phyloP scores from a whole-genome alignment of 2,797 vertebrate genomes.

The Danio aesculapii region DNA sequence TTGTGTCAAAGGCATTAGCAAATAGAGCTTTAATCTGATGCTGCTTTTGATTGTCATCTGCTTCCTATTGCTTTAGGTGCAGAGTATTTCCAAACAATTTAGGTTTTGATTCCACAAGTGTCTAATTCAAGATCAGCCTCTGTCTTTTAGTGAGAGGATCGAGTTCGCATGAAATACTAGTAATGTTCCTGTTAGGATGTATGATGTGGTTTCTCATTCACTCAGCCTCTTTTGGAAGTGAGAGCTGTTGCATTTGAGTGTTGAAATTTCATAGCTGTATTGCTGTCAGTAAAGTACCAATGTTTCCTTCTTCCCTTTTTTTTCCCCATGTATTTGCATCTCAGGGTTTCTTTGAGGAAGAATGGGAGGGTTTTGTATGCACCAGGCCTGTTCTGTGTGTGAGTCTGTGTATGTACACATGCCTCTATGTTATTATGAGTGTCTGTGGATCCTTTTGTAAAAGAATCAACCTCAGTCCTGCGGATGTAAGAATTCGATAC shows the following conservation, averaged over 20 bases:
- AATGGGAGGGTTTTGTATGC: neutral
- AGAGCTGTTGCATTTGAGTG: constrained; percentile 13
- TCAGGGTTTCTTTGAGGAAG: neutral
- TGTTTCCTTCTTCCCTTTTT: neutral
- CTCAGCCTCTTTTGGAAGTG: constrained; percentile 8
- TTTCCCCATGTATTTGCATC: neutral
- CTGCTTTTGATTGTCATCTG: constrained; percentile 78
- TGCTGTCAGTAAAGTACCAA: constrained; percentile 11
- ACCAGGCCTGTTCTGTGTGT: neutral
- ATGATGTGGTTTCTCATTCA: constrained; percentile 47
- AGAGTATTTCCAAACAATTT: constrained; percentile 84
- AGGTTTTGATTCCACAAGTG: constrained; percentile 80
- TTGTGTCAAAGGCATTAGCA: constrained; percentile 73
- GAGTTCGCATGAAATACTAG: constrained; percentile 68
- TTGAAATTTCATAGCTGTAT: constrained; percentile 19
- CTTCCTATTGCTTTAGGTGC: constrained; percentile 81
- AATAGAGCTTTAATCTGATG: constrained; percentile 70
- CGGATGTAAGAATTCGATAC: constrained; percentile 42
- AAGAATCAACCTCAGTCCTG: constrained; percentile 36
- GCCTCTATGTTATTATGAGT: constrained; percentile 22
- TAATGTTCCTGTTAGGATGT: constrained; percentile 41
- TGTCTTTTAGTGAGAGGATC: constrained; percentile 73
- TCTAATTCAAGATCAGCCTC: constrained; percentile 76
- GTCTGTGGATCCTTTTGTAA: constrained; percentile 23
- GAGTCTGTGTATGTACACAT: constrained; percentile 32